Evolutionary conservation across 2,888 invertebrate species (phyloP), one percentile per base, ranked within the genome.

Genomic region (Eupelmus urozonus): DNA sequence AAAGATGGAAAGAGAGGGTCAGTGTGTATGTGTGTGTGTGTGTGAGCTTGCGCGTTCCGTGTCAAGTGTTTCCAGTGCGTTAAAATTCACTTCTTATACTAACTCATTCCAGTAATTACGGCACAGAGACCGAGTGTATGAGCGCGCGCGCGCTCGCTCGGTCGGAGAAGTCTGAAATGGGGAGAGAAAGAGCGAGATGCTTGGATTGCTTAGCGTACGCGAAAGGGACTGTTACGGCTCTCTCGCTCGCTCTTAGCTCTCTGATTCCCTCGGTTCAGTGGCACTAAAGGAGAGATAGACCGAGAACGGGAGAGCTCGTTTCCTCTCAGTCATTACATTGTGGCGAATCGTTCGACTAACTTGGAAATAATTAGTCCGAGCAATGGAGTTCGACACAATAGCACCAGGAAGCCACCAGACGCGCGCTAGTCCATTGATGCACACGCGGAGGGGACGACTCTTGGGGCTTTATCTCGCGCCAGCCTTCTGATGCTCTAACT

Each of bases 291-390:
- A n/a, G 7, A 65, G 51, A 18, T 7, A 59, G 59, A 16, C 18
- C 16, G 62, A 53, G 59, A 53, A 49, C 81, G 69, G 60, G 65
- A 55, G 34, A 34, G 25, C 57, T 51, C 75, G 67, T 69, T 79
- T 77, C 73, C 74, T 77, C 78, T 76, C 69, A 79, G 83, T 84
- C 84, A 86, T 87, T 85, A 87, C 86, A 87, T 85, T 85, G 86
- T 86, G 86, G 86, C 86, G 84, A 87, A 85, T 86, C 84, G 85
- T 73, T 78, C 78, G 55, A 85, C 85, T 85, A 87, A 88, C 87
- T 88, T 87, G 84, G 85, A 88, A 87, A 88, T 87, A 88, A 88
- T 88, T 88, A 87, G 88, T 87, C 84, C 81, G 83, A 85, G 87
- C 87, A 88, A 88, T 87, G 86, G 86, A 87, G 86, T 87, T 87